Conservation (phyloP, 2,888 invertebrate species). For the Sacculina carcini region DNA sequence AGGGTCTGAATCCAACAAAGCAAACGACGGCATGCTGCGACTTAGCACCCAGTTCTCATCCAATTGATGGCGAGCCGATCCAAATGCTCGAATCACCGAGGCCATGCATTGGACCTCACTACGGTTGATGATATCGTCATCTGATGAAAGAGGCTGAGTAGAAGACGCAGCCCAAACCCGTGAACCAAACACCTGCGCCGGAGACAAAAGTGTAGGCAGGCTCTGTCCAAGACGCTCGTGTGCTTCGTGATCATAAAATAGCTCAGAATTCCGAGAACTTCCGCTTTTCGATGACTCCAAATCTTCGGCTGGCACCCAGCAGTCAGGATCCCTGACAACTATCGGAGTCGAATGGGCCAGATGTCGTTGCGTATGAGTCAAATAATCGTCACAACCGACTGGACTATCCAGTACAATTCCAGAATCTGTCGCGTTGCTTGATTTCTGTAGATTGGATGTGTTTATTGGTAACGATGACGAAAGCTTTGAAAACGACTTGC, state of each 20-base stretch:
- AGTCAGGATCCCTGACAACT: conserved; percentile 14
- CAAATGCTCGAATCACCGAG: too few relatives aligned
- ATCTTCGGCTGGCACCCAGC: conserved; percentile 66
- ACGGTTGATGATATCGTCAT: too few relatives aligned
- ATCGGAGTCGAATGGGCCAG: conserved; percentile 14
- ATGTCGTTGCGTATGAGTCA: too few relatives aligned
- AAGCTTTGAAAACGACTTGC: conserved; percentile 21
- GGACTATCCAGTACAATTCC: too few relatives aligned
- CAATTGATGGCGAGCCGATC: not conserved
- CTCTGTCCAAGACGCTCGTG: conserved; percentile 10
- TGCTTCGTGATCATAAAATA: too few relatives aligned
- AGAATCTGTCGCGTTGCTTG: too few relatives aligned
- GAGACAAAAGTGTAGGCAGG: conserved; percentile 15
- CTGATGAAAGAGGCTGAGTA: too few relatives aligned
- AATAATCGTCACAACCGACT: too few relatives aligned
- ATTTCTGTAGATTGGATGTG: too few relatives aligned
- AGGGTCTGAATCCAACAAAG: too few relatives aligned
- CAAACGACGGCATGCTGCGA: not conserved
- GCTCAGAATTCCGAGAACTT: conserved; percentile 24
- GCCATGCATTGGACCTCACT: too few relatives aligned
- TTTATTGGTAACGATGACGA: not conserved
- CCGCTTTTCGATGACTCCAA: conserved; percentile 31
- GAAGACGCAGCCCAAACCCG: too few relatives aligned
- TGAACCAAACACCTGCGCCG: conserved; percentile 15
- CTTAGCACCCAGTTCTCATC: not conserved